Evolutionary conservation across 2,113 vertebrate genomes (phyloP), one percentile per base, ranked within the genome.

Genomic region (Pterocles orientalis): DNA sequence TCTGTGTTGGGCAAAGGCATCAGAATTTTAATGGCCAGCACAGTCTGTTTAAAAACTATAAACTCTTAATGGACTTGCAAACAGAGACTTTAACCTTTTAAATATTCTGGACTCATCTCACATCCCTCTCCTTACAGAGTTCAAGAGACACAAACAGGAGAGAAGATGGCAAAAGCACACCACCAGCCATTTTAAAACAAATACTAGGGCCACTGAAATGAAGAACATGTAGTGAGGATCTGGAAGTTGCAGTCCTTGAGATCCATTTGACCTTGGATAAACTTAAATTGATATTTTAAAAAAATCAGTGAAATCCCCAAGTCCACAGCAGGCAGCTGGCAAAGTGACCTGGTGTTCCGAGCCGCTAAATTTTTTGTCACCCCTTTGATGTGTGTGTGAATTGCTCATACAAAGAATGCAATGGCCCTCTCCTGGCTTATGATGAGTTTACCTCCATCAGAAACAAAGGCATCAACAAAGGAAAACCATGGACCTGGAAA

Each of bases 21-120:
- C 62, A 65, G 90, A 96, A 96, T 94, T 92, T 89, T 84, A 96
- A 96, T 92, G 80, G 53, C 41, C 36, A 84, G 69, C 84, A 89
- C 81, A 94, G 72, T 84, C 86, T 94, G 33, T 89, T 96, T 90
- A 84, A 95, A 95, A 95, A 71, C 73, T 69, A 83, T 88, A 84
- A 93, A 88, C 53, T 78, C 43, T 28, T 94, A 90, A 92, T 86
- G 72, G 69, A 84, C 71, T 92, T 93, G 86, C 18, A 91, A 80
- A 51, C 31, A 72, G 64, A 62, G 71, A 75, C 4, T 78, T 88
- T 84, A 82, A 75, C 80, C 26, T 94, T 84, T 88, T 86, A 81
- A 90, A 84, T 88, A 86, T 81, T 90, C 66, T 78, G 76, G 47
- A 81, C 18, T 69, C 34, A 34, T 86, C 14, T 82, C 29, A 56